Percentiles rank a stretch among this genome's conserved stretches.
phyloP scores from a whole-genome alignment of 2,888 invertebrate genomes.

The Clusia tigrina region DNA sequence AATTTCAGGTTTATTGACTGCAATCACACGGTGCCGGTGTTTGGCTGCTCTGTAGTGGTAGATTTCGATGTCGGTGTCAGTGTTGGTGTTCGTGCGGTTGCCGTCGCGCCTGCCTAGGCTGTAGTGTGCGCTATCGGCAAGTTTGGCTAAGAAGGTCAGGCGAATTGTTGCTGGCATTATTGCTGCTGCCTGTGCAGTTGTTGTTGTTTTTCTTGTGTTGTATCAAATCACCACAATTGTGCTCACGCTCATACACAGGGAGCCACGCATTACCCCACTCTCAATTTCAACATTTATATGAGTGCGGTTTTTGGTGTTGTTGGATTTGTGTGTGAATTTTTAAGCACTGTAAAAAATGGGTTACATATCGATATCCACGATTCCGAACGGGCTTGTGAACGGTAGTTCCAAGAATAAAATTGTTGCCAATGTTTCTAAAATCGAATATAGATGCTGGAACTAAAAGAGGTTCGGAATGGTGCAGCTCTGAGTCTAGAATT shows the following conservation, averaged over 20 bases:
- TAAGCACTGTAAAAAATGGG: conserved; percentile 14
- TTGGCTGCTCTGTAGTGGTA: too few species aligned
- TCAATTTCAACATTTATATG: conserved; percentile 25
- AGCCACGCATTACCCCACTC: too few species aligned
- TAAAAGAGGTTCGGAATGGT: too few species aligned
- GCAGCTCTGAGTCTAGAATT: too few species aligned
- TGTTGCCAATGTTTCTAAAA: not conserved
- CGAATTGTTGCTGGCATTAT: conserved; percentile 4
- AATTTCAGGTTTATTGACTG: conserved; percentile 4
- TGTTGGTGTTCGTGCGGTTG: not conserved
- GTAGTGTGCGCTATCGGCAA: conserved; percentile 11
- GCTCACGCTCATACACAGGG: too few species aligned
- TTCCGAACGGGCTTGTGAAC: too few species aligned
- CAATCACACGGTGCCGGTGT: not conserved
- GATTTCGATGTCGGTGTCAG: too few species aligned
- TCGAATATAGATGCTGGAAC: too few species aligned
- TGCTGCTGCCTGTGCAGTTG: not conserved
- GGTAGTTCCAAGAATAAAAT: too few species aligned
- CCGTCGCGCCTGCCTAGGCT: not conserved
- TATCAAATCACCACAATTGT: conserved; percentile 28
- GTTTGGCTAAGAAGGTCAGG: conserved; percentile 45
- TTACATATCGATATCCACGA: too few species aligned
- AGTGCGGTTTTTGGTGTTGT: not conserved
- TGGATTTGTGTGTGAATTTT: conserved; percentile 8
- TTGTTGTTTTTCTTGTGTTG: conserved; percentile 8